These are phyloP conservation scores for Chloroceryle amazona DNA, from an alignment of 2,797 vertebrate species.

Conservation along the genomic window DNA sequence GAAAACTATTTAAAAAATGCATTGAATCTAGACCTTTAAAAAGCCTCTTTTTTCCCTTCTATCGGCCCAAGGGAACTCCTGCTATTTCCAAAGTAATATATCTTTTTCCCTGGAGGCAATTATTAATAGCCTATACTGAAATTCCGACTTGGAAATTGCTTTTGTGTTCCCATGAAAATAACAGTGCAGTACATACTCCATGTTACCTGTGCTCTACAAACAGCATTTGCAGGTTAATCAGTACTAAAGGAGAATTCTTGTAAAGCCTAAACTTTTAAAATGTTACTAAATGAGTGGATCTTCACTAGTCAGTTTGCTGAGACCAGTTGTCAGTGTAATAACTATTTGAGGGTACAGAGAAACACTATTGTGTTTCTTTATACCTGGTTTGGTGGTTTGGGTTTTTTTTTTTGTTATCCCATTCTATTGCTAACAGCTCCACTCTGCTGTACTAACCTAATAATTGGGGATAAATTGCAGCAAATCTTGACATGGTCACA, in stretches of 20 bases:
- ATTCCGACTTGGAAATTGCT: not conserved
- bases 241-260: not conserved
- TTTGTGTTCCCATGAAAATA: not conserved
- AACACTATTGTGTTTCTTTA: not conserved
- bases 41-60: not conserved
- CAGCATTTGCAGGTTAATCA: not conserved
- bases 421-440: not conserved
- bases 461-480: not conserved
- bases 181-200: not conserved
- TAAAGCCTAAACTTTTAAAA: not conserved
- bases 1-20: not conserved
- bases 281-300: not conserved
- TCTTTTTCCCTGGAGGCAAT: not conserved
- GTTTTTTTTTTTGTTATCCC: not conserved
- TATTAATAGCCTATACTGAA: not conserved
- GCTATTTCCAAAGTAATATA: not conserved
- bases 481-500: not conserved
- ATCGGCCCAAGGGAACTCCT: not conserved
- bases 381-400: fast-evolving
- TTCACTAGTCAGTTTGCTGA: not conserved
- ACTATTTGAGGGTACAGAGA: not conserved
- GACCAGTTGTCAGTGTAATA: not conserved
- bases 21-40: not conserved
- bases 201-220: not conserved
- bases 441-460: not conserved